Base-by-base conservation (phyloP, 2,888 invertebrate species). In the Flabesymbios commensalis region DNA sequence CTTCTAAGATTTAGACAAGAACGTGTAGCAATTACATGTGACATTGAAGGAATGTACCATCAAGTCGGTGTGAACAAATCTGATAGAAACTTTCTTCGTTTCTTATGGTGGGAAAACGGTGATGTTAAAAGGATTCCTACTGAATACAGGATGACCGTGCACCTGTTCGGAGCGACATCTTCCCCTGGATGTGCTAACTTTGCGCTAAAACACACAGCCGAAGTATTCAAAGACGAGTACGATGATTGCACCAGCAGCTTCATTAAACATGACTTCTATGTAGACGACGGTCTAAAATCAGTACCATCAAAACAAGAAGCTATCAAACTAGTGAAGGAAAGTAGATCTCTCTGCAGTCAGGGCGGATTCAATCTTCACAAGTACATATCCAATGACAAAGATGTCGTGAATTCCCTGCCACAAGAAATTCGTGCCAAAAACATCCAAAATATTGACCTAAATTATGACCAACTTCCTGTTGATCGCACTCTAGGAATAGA, bases 401-500 rank as follows among this genome's bases (percentile, higher is more conserved):
- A 42, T 4, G 60, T 57, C 2, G 3, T 61, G 10, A 3, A n/a
- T 14, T 17, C 32, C 14, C 2, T 61, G 3, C 57, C 57, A 36
- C 17, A 22, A 17, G 48, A 48, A 33, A 36, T 36, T 3, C 33
- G 57, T 24, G 7, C 49, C 2, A 49, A 7, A 5, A 10, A 26
- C 17, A 17, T 51, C 26, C 31, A 57, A 33, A 49, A 22, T 7
- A n/a, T 14, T 3, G 26, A 53, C 31, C 19, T 57, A 2, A 10
- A 26, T 7, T 7, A 29, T 10, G 48, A 57, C 22, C 3, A 19
- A 7, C n/a, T 36, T 10, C 31, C 49, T 14, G 19, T 43, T n/a
- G 55, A 56, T 26, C 5, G 59, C 5, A 22, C 52, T 5, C 36
- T 59, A 2, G 69, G 70, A n/a, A 42, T 67, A 24, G 56, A 64